Percentiles rank a stretch among this genome's conserved stretches.
phyloP scores from a whole-genome alignment of 2,888 invertebrate species.

The Drosophila affinis region DNA sequence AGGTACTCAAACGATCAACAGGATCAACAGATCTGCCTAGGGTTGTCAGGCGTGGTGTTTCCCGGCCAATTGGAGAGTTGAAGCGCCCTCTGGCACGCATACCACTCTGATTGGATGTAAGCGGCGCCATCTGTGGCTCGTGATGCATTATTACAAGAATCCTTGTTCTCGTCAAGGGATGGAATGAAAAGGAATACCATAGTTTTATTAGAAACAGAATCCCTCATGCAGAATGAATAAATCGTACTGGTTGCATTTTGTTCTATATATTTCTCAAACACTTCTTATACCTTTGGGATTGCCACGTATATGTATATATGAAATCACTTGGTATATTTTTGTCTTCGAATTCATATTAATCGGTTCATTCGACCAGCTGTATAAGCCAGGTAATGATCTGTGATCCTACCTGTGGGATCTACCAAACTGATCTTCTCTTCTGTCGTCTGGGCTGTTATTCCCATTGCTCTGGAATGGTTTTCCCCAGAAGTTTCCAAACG shows the following conservation, averaged over 20 bases:
- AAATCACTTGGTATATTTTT: too few species aligned
- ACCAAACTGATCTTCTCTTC: background rate
- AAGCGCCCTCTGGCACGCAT: slow-evolving; percentile 54
- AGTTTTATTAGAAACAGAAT: too few species aligned
- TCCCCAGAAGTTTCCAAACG: slow-evolving; percentile 19
- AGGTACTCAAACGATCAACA: slow-evolving; percentile 3
- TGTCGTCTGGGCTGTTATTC: background rate
- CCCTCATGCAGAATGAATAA: too few species aligned
- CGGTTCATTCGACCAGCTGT: too few species aligned
- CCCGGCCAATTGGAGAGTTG: background rate
- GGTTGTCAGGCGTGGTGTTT: slow-evolving; percentile 26
- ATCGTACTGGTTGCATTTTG: background rate
- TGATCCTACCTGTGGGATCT: background rate
- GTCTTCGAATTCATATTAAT: too few species aligned
- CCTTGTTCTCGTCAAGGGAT: background rate
- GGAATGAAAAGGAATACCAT: background rate
- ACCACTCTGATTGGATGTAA: slow-evolving; percentile 43
- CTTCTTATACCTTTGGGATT: too few species aligned
- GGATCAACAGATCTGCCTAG: slow-evolving; percentile 20
- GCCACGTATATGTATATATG: too few species aligned
- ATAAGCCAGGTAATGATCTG: background rate
- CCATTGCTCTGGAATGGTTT: background rate
- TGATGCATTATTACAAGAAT: slow-evolving; percentile 6
- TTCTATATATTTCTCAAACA: too few species aligned
- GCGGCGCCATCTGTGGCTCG: slow-evolving; percentile 55